phyloP scores from a whole-genome alignment of 37 sponge, comb jelly and placozoan species.

The Cladorhizidae sp. region DNA sequence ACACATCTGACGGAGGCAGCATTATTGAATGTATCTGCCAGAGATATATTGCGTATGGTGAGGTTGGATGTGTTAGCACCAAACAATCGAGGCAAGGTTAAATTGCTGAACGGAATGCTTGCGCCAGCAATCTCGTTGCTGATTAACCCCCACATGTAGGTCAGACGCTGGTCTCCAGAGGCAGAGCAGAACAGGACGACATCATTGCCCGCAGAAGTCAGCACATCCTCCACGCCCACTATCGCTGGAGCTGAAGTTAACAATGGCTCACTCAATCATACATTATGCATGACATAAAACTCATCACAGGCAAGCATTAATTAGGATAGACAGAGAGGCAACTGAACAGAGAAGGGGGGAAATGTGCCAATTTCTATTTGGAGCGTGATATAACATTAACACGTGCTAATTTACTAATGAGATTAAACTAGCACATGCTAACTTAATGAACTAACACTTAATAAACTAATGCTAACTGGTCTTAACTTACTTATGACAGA shows the following conservation, averaged over 20 bases:
- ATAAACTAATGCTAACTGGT: no score
- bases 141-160: neutral
- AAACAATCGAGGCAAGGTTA: neutral
- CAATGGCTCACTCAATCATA: no score
- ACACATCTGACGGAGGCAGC: constrained; percentile 1
- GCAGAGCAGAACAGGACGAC: neutral
- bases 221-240: neutral
- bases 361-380: no score
- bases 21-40: neutral
- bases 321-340: no score
- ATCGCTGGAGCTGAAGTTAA: constrained; percentile 1
- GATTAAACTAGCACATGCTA: no score
- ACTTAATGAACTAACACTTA: no score
- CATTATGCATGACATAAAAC: no score
- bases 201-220: neutral
- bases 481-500: constrained; percentile 16
- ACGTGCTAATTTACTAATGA: no score
- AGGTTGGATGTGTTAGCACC: constrained; percentile 18
- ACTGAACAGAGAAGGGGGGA: no score
- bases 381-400: no score
- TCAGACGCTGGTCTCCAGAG: neutral
- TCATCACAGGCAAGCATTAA: no score
- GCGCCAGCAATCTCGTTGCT: neutral
- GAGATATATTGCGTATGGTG: neutral
- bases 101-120: neutral